These are phyloP conservation scores for Florisuga fusca DNA, from an alignment of 2,797 vertebrate species.

Conservation along the genomic window DNA sequence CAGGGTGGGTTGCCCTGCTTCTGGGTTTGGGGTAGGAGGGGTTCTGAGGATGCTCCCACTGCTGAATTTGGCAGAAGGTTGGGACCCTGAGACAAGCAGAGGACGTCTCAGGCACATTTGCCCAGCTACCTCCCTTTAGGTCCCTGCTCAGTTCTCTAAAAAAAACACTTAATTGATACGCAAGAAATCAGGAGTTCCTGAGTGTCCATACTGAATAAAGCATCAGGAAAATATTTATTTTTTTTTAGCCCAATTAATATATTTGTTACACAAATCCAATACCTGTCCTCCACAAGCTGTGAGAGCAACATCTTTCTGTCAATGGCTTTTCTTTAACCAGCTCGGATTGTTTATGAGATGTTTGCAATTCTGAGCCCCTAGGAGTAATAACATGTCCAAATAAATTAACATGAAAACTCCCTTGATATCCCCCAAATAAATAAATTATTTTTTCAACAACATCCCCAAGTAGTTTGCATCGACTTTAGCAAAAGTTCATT, in stretches of 20 bases:
- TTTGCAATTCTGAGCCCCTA: not conserved
- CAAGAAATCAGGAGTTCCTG: not conserved
- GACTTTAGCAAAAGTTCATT: not conserved
- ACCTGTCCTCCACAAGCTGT: not conserved
- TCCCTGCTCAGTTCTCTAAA: not conserved
- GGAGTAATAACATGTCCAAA: not conserved
- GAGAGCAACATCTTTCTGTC: not conserved
- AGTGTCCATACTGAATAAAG: not conserved
- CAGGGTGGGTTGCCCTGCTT: not conserved
- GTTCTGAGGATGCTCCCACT: too few species aligned
- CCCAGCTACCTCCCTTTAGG: not conserved
- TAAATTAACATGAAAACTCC: not conserved
- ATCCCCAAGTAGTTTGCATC: not conserved
- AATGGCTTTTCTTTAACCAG: not conserved
- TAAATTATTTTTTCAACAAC: not conserved
- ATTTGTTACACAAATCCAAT: not conserved
- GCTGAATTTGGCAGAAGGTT: too few species aligned
- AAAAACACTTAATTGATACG: not conserved
- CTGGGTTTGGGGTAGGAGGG: not conserved
- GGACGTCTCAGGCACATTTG: accelerated
- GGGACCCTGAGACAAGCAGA: not conserved
- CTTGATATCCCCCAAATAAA: not conserved
- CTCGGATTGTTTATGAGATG: not conserved
- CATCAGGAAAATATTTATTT: not conserved
- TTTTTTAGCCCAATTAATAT: not conserved